phyloP scores from a whole-genome alignment of 2,888 invertebrate genomes.

The Loripinus fragilis region DNA sequence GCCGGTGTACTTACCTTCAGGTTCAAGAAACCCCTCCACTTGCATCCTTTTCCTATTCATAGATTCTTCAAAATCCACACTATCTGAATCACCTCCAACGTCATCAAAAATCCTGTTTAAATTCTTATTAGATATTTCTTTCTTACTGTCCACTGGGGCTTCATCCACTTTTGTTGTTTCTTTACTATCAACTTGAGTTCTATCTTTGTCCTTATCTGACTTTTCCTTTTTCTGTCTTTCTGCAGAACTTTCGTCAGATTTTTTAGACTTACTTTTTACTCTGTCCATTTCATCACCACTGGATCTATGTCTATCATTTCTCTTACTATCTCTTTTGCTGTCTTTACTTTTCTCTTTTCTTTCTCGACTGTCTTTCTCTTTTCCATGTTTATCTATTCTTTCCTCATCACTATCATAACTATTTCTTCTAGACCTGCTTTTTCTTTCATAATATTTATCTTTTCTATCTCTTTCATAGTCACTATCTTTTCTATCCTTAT shows the following conservation, averaged over 20 bases:
- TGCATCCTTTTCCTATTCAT: slow-evolving; percentile 75
- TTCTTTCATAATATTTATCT: slow-evolving; percentile 5
- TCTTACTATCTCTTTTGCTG: slow-evolving; percentile 5
- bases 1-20: slow-evolving; percentile 15
- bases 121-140: slow-evolving; percentile 36
- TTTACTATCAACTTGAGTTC: neutral
- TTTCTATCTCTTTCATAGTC: neutral
- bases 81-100: slow-evolving; percentile 50
- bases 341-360: slow-evolving; percentile 9
- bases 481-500: neutral
- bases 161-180: slow-evolving; percentile 20
- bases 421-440: slow-evolving; percentile 24
- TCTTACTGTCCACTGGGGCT: slow-evolving; percentile 27
- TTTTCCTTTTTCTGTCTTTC: slow-evolving; percentile 20
- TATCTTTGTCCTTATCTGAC: slow-evolving; percentile 10
- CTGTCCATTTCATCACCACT: slow-evolving; percentile 20
- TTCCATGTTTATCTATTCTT: slow-evolving; percentile 12
- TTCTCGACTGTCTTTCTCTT: neutral
- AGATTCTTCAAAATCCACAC: slow-evolving; percentile 80
- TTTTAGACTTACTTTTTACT: neutral
- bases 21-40: slow-evolving; percentile 37
- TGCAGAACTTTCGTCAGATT: slow-evolving; percentile 2
- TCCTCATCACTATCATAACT: slow-evolving; percentile 12
- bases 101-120: slow-evolving; percentile 56
- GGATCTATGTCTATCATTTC: neutral